A percentile compares a stretch with the other conserved stretches of the same genome.
These are phyloP conservation scores for Sinocyclocheilus maitianheensis DNA, from an alignment of 2,113 vertebrate species.

Conservation along the genomic window DNA sequence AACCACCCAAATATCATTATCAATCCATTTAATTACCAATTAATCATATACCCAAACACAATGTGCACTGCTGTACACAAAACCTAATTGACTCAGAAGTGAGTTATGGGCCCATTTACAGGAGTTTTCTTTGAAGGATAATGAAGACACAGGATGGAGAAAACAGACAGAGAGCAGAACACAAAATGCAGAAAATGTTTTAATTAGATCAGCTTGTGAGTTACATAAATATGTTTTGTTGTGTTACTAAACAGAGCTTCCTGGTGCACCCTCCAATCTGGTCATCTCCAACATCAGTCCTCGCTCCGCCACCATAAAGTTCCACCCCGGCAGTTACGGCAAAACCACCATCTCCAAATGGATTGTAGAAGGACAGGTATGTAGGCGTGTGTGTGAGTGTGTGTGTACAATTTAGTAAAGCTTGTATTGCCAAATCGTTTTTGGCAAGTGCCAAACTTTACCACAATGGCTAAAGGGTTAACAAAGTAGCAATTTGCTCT, in stretches of 20 bases:
- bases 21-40: slow-evolving; percentile 47
- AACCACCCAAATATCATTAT: slow-evolving; percentile 48
- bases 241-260: slow-evolving; percentile 75
- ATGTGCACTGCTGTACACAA: slow-evolving; percentile 39
- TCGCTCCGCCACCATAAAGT: slow-evolving; percentile 81
- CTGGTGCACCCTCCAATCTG: slow-evolving; percentile 83
- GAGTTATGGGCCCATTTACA: slow-evolving; percentile 40
- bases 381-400: not conserved
- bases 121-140: slow-evolving; percentile 43
- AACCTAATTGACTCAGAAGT: slow-evolving; percentile 39
- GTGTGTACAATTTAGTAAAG: not conserved
- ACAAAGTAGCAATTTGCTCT: not conserved
- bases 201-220: not conserved
- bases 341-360: slow-evolving; percentile 84
- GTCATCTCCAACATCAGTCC: slow-evolving; percentile 88
- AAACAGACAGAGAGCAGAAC: not conserved
- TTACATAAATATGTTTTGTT: slow-evolving; percentile 16
- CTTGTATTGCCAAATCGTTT: not conserved
- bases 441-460: not conserved
- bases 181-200: not conserved
- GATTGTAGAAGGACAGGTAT: slow-evolving; percentile 86
- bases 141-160: slow-evolving; percentile 36
- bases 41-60: slow-evolving; percentile 44
- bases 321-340: slow-evolving; percentile 82
- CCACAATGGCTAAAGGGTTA: not conserved